phyloP scores from a whole-genome alignment of 2,888 invertebrate species.

The Lepidocyrtoides sp. region DNA sequence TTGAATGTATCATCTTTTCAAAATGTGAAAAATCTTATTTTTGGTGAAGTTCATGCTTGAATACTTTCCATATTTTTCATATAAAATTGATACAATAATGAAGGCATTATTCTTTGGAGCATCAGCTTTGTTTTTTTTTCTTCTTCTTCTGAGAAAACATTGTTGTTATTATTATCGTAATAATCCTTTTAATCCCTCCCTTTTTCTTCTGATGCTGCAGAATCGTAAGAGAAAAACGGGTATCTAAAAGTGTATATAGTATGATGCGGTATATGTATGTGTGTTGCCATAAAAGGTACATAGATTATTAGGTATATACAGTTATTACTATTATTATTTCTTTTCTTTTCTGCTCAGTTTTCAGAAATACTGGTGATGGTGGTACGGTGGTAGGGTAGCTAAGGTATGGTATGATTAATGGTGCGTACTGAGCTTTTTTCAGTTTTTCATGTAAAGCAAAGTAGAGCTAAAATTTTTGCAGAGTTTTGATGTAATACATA shows the following conservation, averaged over 20 bases:
- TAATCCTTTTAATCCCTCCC: not conserved
- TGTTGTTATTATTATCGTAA: not conserved
- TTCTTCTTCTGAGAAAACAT: not conserved
- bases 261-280: not conserved
- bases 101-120: not conserved
- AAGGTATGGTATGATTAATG: conserved; percentile 38
- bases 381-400: not conserved
- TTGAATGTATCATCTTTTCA: no score
- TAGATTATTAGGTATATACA: no score
- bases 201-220: not conserved
- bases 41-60: not conserved
- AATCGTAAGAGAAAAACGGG: no score
- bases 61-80: conserved; percentile 5
- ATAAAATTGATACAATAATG: not conserved
- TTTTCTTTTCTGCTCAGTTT: not conserved
- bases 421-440: conserved; percentile 33
- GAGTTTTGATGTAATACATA: not conserved
- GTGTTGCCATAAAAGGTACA: not conserved
- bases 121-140: not conserved
- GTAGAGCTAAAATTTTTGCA: not conserved
- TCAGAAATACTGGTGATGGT: no score
- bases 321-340: conserved; percentile 2
- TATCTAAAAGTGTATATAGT: not conserved
- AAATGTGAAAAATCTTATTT: not conserved
- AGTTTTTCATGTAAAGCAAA: not conserved